phyloP scores from a whole-genome alignment of 2,113 vertebrate species.

The Pelecanoides urinatrix region DNA sequence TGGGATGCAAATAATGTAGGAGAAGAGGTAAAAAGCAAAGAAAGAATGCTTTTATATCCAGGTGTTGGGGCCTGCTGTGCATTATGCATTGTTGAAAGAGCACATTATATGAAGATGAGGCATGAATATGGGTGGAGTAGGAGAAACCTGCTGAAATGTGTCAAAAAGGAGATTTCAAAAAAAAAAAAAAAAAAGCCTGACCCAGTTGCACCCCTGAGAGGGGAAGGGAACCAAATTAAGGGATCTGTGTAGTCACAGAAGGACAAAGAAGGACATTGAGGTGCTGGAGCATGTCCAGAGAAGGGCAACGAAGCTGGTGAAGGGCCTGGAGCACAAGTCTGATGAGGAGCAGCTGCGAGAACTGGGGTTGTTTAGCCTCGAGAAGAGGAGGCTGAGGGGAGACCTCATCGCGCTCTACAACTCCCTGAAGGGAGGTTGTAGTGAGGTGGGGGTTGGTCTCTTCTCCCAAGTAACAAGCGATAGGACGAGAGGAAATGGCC shows the following conservation, averaged over 20 bases:
- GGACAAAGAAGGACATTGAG: no score
- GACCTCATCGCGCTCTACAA: no score
- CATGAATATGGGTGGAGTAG: not conserved
- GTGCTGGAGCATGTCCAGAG: no score
- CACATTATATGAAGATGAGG: not conserved
- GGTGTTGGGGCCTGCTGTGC: not conserved
- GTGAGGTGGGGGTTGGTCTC: no score
- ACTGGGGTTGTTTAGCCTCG: no score
- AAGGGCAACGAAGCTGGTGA: no score
- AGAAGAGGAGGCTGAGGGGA: no score
- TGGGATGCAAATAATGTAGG: not conserved
- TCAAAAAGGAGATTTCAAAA: not conserved
- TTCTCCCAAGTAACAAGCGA: no score
- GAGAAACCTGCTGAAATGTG: not conserved
- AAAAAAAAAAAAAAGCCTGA: not conserved
- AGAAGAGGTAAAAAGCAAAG: not conserved
- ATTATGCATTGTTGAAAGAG: not conserved
- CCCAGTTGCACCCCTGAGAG: not conserved
- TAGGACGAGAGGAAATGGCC: no score
- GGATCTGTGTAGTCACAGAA: not conserved
- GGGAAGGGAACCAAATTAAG: not conserved
- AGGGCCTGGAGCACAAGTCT: no score
- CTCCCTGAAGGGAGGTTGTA: no score
- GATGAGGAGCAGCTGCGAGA: no score
- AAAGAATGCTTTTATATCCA: not conserved